Conservation (phyloP, 2,113 vertebrate species). For the Oxyruncus cristatus region DNA sequence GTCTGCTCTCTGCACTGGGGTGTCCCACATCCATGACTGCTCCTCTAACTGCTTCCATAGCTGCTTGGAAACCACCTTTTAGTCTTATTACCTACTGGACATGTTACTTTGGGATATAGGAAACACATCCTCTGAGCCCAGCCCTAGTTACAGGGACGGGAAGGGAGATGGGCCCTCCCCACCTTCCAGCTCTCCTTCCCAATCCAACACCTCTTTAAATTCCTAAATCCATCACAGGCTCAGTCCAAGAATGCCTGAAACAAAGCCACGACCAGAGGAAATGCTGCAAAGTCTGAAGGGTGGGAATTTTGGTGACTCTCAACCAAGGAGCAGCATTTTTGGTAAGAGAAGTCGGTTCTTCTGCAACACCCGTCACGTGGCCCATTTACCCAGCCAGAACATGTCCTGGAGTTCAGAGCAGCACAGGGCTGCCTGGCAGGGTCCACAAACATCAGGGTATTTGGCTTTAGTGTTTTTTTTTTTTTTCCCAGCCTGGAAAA, state of each 20-base stretch:
- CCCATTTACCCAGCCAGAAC: not conserved
- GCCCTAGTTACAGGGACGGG: not conserved
- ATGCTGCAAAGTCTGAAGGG: not conserved
- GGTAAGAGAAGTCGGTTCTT: not conserved
- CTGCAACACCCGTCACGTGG: not conserved
- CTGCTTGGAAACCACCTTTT: not conserved
- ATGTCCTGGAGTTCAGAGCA: not conserved
- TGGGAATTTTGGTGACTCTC: not conserved
- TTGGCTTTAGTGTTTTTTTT: not conserved
- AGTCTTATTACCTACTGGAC: not conserved
- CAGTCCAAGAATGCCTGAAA: not conserved
- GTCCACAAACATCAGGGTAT: not conserved
- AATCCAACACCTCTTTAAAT: not conserved
- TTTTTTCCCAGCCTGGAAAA: not conserved
- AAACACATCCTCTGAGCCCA: not conserved
- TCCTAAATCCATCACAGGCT: not conserved
- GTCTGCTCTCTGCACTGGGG: not conserved
- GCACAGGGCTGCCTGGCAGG: not conserved
- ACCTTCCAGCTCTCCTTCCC: not conserved
- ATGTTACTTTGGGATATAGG: not conserved
- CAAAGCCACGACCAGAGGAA: not conserved
- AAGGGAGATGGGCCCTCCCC: not conserved
- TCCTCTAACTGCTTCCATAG: not conserved
- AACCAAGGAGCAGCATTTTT: not conserved
- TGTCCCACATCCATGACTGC: accelerated